Base-by-base conservation (phyloP, 2,888 invertebrate species). In the Tiphia femorata region DNA sequence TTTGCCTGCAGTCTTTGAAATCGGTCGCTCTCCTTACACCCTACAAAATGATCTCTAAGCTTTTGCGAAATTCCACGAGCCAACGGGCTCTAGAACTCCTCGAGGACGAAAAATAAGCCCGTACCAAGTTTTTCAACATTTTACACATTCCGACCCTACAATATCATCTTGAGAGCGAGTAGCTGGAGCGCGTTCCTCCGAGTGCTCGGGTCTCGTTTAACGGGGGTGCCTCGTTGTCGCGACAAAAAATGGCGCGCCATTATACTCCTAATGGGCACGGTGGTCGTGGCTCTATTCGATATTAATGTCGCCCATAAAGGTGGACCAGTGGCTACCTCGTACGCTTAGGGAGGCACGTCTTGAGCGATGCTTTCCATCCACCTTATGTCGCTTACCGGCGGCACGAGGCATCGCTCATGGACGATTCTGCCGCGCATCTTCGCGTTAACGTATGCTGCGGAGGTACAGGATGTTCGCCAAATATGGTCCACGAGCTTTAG, bases 251-350 rank as follows among this genome's bases (percentile, higher is more conserved):
- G 52, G 59, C 59, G 59, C 57, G 51, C 66, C 66, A 72, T 74
- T 74, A 74, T 58, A 60, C 48, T 53, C 53, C 48, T 69, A 66
- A 72, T 72, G 67, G 68, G 62, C 64, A 65, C 64, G 51, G 70
- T 72, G 66, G 64, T 62, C n/a, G n/a, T 63, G 71, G 69, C 73
- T n/a, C n/a, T 69, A 73, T 73, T 72, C 49, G 58, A 69, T 70
- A 72, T 73, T 73, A 68, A 72, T 72, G 71, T 64, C 69, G 55
- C 60, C 59, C 72, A 73, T 72, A 72, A 72, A 65, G 65, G 49
- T 47, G 60, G 60, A 53, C 64, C 64, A 52, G 61, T 56, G 64
- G 62, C 51, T 70, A 47, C 64, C 64, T 48, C 59, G 61, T 67
- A 66, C 62, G 62, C 62, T 70, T 60, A 14, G 46, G 61, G 60